A percentile compares a stretch with the other conserved stretches of the same genome.
phyloP scores from a whole-genome alignment of 2,113 vertebrate genomes.

The Chaetodon auriga region DNA sequence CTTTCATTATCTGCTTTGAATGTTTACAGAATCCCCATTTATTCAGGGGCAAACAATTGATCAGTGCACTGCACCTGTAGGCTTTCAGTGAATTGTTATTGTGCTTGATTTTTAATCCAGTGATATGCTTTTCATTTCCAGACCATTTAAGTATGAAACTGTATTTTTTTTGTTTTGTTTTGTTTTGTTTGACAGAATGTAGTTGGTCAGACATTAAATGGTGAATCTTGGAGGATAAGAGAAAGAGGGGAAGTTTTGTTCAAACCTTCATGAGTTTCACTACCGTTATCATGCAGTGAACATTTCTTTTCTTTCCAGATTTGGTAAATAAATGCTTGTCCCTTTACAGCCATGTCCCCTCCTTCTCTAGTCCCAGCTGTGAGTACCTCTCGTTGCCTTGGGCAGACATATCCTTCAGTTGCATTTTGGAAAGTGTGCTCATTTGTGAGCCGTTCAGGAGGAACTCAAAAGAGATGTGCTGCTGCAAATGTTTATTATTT shows the following conservation, averaged over 20 bases:
- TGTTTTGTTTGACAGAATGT: conserved; percentile 32
- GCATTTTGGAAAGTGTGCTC: conserved; percentile 40
- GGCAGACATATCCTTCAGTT: conserved; percentile 39
- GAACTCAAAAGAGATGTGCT: conserved; percentile 64
- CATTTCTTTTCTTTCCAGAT: conserved; percentile 30
- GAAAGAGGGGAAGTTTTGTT: conserved; percentile 19
- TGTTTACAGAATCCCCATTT: conserved; percentile 44
- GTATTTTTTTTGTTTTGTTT: conserved; percentile 11
- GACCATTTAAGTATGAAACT: conserved; percentile 39
- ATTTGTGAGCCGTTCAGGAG: conserved; percentile 44
- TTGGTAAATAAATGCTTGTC: conserved; percentile 15
- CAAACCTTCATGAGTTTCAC: background rate
- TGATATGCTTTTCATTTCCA: conserved; percentile 59
- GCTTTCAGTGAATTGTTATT: conserved; percentile 53
- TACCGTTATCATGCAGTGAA: conserved; percentile 6
- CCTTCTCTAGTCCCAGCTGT: conserved; percentile 28
- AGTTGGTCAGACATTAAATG: conserved; percentile 19
- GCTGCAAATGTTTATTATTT: conserved; percentile 75
- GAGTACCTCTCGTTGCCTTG: conserved; percentile 56
- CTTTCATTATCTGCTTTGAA: conserved; percentile 37
- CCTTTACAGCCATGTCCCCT: background rate
- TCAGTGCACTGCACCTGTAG: conserved; percentile 53
- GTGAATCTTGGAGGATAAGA: conserved; percentile 23
- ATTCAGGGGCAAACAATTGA: conserved; percentile 22
- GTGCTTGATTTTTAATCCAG: conserved; percentile 52